Conservation (phyloP, 2,888 invertebrate species). For the Limnephilus rhombicus region DNA sequence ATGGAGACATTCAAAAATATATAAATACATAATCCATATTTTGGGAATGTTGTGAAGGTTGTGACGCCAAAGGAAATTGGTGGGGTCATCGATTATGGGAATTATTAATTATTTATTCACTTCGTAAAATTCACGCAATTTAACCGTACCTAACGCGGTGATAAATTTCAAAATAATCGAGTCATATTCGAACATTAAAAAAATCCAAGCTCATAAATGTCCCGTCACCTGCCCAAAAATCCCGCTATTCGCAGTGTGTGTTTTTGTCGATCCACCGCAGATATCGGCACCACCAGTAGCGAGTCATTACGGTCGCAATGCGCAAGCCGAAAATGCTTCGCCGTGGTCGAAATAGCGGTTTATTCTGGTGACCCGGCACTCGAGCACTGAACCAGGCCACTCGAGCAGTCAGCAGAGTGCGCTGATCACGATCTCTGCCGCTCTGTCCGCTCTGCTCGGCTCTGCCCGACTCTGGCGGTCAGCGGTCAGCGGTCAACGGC, state of each 20-base stretch:
- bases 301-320: background rate
- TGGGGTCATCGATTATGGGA: no score
- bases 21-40: no score
- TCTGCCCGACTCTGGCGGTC: background rate
- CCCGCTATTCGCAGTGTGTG: background rate
- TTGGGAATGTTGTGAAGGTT: no score
- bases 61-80: no score
- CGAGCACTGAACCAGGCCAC: slow-evolving; percentile 11
- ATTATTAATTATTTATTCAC: no score
- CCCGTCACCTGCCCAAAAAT: slow-evolving; percentile 24
- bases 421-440: slow-evolving; percentile 9
- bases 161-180: background rate
- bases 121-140: no score
- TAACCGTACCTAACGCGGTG: no score
- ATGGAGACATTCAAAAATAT: no score
- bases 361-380: slow-evolving; percentile 53
- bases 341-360: slow-evolving; percentile 58
- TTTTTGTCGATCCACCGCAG: background rate
- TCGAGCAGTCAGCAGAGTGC: slow-evolving; percentile 12
- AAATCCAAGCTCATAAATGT: background rate
- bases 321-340: slow-evolving; percentile 46
- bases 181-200: background rate
- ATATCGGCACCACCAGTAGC: background rate
- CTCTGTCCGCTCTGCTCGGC: background rate
- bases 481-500: background rate